Evolutionary conservation across 53 echinoderm and acorn worm species (phyloP).

Genomic region (Holothuria leucospilota): DNA sequence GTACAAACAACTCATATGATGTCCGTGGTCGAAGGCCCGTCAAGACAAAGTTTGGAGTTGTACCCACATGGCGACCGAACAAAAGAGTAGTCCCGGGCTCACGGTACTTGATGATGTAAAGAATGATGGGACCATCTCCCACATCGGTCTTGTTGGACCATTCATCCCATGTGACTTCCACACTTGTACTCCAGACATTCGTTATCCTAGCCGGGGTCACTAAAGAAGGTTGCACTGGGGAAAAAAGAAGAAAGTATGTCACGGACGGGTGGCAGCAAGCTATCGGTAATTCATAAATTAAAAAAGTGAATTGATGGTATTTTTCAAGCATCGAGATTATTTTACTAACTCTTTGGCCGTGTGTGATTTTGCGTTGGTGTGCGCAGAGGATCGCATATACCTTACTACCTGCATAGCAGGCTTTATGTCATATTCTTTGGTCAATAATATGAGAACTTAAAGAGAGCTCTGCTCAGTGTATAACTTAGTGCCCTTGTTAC

Average conservation of each 20-base stretch:
- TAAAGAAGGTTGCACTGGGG: slow-evolving; percentile 53
- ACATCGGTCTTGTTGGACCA: slow-evolving; percentile 41
- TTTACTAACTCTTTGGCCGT: no score
- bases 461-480: no score
- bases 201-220: slow-evolving; percentile 20
- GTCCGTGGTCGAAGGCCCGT: slow-evolving; percentile 51
- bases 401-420: no score
- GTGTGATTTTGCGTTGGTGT: no score
- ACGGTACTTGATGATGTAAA: slow-evolving; percentile 66
- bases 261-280: no score
- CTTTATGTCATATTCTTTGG: no score
- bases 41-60: slow-evolving; percentile 31
- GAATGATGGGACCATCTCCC: slow-evolving; percentile 68
- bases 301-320: no score
- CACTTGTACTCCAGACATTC: not conserved
- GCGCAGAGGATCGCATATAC: no score
- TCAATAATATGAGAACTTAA: no score
- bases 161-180: slow-evolving; percentile 41
- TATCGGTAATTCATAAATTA: no score
- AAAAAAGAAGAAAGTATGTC: not conserved
- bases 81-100: slow-evolving; percentile 16
- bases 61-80: not conserved
- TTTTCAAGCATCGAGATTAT: no score
- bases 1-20: slow-evolving; percentile 68
- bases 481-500: no score